Percentiles rank a stretch among this genome's conserved stretches.
phyloP scores from a whole-genome alignment of 2,797 vertebrate genomes.

The Clarias platycephalus region DNA sequence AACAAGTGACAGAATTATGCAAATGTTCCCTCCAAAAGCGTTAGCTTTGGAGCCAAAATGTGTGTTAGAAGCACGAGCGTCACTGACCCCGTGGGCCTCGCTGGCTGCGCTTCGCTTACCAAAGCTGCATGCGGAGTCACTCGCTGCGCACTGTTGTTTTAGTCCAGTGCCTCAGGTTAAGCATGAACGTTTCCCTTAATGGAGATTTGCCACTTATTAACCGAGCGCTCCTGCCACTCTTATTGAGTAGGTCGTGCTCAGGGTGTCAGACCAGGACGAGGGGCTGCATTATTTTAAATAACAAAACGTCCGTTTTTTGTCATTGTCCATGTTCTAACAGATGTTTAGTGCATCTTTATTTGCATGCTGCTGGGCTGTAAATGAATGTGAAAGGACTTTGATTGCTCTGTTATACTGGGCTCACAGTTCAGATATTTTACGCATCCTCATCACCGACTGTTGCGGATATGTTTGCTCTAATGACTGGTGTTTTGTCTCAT shows the following conservation, averaged over 20 bases:
- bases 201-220: constrained; percentile 65
- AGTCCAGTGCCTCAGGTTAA: constrained; percentile 62
- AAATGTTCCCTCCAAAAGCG: constrained; percentile 58
- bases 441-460: too few species aligned
- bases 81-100: constrained; percentile 39
- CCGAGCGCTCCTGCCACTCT: constrained; percentile 43
- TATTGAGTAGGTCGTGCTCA: constrained; percentile 54
- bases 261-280: constrained; percentile 37
- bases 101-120: constrained; percentile 38
- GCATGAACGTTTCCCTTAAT: constrained; percentile 62
- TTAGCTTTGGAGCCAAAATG: constrained; percentile 62
- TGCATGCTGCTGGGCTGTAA: too few species aligned
- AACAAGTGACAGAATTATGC: constrained; percentile 35
- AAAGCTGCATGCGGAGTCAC: constrained; percentile 51
- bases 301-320: constrained; percentile 28
- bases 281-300: constrained; percentile 36
- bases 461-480: too few species aligned
- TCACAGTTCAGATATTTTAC: too few species aligned
- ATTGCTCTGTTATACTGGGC: too few species aligned
- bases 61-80: constrained; percentile 40
- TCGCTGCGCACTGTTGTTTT: constrained; percentile 60
- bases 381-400: too few species aligned
- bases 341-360: constrained; percentile 1
- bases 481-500: too few species aligned
- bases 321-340: constrained; percentile 5